Evolutionary conservation across 2,888 invertebrate species (phyloP), one percentile per base, ranked within the genome.

Genomic region (Silvanus unidentatus): DNA sequence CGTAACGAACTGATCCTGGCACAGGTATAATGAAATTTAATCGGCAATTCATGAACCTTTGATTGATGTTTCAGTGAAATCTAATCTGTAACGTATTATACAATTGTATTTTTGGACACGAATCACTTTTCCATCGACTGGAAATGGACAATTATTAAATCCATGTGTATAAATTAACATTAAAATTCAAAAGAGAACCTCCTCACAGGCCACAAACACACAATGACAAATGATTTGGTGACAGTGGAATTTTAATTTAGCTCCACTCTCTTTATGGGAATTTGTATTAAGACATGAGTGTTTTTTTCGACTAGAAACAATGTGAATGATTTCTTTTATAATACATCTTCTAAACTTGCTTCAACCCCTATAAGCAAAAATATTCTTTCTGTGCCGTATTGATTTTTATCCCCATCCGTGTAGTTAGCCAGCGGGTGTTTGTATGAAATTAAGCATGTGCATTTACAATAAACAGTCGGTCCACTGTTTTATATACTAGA

Each of bases 331-430:
- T 59, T 56, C 56, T 49, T 59, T 58, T 54, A 60, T 55, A 60
- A 61, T 58, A 58, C 57, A 57, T 59, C 59, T 58, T 58, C 48
- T 58, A 61, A 63, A 58, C 57, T 59, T 55, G 55, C 50, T 55
- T 60, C 65, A 63, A 64, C 67, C 68, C 66, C 64, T 66, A 70
- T 69, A 69, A 68, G 67, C 69, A 68, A 70, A 69, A 69, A 69
- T 70, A 70, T 70, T 69, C 69, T 68, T 69, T 69, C 69, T 68
- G 65, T 67, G 67, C 63, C 64, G 69, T 70, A 70, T 70, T 69
- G 70, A 70, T 70, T 69, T 70, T 69, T 63, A 69, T 69, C 68
- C 68, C 68, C 68, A 64, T 64, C 64, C 66, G 62, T 59, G 58
- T 56, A 63, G 66, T 57, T 51, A 59, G 64, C 63, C 69, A 69